Conservation (phyloP, 2,888 invertebrate species). For the Axea sp. region DNA sequence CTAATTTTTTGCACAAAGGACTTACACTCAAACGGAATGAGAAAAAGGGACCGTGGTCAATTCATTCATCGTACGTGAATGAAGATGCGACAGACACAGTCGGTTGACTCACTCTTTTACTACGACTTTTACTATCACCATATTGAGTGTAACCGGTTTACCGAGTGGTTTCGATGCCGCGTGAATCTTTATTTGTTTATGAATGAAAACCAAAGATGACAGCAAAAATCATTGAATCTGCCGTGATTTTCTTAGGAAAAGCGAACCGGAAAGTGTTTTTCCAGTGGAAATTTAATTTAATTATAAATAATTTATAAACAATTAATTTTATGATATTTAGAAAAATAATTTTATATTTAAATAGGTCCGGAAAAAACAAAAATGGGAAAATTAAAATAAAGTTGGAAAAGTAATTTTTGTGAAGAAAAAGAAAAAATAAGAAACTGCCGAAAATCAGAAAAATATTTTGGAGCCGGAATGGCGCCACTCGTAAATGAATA, state of each 20-base stretch:
- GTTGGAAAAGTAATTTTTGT: background rate
- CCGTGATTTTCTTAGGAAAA: too few relatives aligned
- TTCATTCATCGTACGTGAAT: constrained; percentile 65
- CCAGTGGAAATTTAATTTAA: too few relatives aligned
- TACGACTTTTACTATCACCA: constrained; percentile 63
- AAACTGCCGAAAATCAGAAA: too few relatives aligned
- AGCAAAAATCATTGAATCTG: constrained; percentile 60
- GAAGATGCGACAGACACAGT: constrained; percentile 67
- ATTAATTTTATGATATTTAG: too few relatives aligned
- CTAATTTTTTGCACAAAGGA: background rate
- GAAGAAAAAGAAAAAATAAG: too few relatives aligned
- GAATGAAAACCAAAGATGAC: constrained; percentile 67
- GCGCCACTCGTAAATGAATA: constrained; percentile 43
- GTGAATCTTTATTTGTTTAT: constrained; percentile 66
- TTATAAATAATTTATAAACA: too few relatives aligned
- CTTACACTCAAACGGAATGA: constrained; percentile 1
- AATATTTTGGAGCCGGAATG: constrained; percentile 23
- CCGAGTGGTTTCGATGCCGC: constrained; percentile 50
- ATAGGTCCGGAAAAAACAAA: background rate
- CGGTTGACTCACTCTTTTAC: constrained; percentile 63
- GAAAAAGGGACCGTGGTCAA: constrained; percentile 8
- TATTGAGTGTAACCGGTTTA: constrained; percentile 68
- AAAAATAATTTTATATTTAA: too few relatives aligned
- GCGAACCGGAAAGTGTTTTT: too few relatives aligned
- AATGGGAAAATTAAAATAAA: background rate